Conservation (phyloP, 2,113 vertebrate genomes). For the Montifringilla adamsi region DNA sequence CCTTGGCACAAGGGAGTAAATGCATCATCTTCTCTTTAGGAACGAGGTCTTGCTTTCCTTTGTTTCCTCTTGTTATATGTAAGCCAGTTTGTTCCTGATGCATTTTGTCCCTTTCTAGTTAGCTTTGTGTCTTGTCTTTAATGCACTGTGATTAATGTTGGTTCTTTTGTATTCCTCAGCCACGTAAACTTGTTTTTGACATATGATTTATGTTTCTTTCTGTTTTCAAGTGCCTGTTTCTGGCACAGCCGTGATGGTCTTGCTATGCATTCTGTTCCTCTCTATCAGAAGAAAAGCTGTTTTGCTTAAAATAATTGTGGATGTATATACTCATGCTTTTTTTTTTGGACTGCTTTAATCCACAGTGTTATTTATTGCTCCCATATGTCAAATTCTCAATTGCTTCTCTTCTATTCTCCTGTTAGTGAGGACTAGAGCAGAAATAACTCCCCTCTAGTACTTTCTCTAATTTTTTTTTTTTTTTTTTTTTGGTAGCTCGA, state of each 20-base stretch:
- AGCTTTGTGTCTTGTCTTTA: conserved; percentile 14
- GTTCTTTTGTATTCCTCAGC: conserved; percentile 20
- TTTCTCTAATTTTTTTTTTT: neutral
- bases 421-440: neutral
- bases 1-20: neutral
- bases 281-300: conserved; percentile 25
- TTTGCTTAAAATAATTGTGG: conserved; percentile 50
- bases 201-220: conserved; percentile 45
- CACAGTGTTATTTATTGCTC: conserved; percentile 15
- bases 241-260: neutral
- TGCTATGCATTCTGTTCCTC: conserved; percentile 31
- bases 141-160: conserved; percentile 2
- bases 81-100: neutral
- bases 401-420: neutral
- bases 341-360: conserved; percentile 9
- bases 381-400: conserved; percentile 11
- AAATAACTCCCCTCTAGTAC: neutral
- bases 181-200: conserved; percentile 39
- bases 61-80: neutral
- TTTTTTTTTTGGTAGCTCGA: neutral
- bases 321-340: neutral
- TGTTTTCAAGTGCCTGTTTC: conserved; percentile 41
- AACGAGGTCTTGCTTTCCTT: neutral
- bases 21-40: neutral
- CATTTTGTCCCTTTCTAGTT: neutral